Evolutionary conservation across 2,888 invertebrate genomes (phyloP).

Genomic region (Cephus spinipes): DNA sequence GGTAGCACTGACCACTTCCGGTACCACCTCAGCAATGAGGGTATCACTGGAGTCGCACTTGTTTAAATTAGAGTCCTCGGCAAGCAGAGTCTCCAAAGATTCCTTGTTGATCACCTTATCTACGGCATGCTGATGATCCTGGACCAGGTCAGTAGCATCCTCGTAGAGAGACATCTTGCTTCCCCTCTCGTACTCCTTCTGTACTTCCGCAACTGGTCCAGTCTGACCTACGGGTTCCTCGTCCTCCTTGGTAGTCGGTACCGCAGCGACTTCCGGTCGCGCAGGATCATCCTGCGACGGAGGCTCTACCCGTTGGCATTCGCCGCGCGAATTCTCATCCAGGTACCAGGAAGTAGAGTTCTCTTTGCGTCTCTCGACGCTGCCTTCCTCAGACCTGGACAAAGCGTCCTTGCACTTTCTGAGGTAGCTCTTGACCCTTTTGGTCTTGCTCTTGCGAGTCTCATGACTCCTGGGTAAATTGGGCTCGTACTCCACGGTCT

Average conservation of each 20-base stretch:
- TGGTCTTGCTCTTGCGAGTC: conserved; percentile 69
- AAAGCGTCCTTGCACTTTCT: conserved; percentile 69
- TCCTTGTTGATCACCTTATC: conserved; percentile 23
- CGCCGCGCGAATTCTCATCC: conserved; percentile 33
- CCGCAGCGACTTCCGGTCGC: conserved; percentile 25
- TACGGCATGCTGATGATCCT: not conserved
- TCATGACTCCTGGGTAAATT: conserved; percentile 62
- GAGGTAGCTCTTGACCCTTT: conserved; percentile 70
- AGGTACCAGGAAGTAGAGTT: conserved; percentile 54
- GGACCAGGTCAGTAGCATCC: conserved; percentile 39
- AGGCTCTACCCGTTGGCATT: conserved; percentile 18
- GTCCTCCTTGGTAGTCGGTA: conserved; percentile 9
- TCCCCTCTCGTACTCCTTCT: conserved; percentile 17
- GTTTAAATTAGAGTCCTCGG: conserved; percentile 43
- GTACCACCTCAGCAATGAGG: conserved; percentile 50
- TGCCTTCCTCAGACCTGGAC: conserved; percentile 50
- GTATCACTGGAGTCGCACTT: conserved; percentile 61
- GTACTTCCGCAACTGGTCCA: not conserved
- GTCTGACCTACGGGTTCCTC: not conserved
- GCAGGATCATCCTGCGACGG: not conserved
- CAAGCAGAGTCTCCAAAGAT: conserved; percentile 39
- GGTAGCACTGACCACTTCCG: conserved; percentile 27
- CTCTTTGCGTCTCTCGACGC: conserved; percentile 49
- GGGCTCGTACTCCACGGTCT: conserved; percentile 29
- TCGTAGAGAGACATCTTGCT: conserved; percentile 49